Evolutionary conservation across 2,797 vertebrate genomes (phyloP), one percentile per base, ranked within the genome.

Genomic region (Tangara arthus): DNA sequence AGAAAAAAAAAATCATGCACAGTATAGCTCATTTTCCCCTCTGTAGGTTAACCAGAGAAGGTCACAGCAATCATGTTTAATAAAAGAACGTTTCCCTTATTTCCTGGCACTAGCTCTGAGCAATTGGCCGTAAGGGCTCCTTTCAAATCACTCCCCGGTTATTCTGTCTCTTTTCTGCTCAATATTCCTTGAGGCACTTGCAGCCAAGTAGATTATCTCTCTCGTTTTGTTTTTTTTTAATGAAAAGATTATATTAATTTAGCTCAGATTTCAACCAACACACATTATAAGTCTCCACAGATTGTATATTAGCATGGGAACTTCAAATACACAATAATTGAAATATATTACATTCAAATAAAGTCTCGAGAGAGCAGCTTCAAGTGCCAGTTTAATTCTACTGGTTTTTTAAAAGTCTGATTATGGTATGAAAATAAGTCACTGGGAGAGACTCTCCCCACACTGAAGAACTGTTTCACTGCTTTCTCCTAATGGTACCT

Each of bases 51-150:
- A 97, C 94, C 89, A 93, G 79, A 69, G 87, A 95, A 96, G 91
- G 94, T 96, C 91, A 91, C 32, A 93, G 55, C 91, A 94, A 87
- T 86, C 96, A 61, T 92, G 87, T 95, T 95, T 96, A 96, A 93
- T 97, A 96, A 95, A 96, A 96, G 88, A 97, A 91, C 87, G 87
- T 94, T 97, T 96, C 91, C 73, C 87, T 95, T 96, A 88, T 94
- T 96, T 97, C 95, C 94, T 94, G 94, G 93, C 82, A 72, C 65
- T 89, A 52, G 89, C 95, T 97, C 70, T 89, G 87, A 95, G 96
- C 95, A 94, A 95, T 87, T 95, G 89, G 89, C 95, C 57, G 6
- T 47, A 93, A 95, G 90, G 92, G 49, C 83, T 92, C 82, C 93
- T 93, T 97, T 95, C 96, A 95, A 86, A 96, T 96, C 95, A 96